These are phyloP conservation scores for Pachliopta kotzebuea DNA, from an alignment of 2,888 invertebrate genomes.

Conservation along the genomic window DNA sequence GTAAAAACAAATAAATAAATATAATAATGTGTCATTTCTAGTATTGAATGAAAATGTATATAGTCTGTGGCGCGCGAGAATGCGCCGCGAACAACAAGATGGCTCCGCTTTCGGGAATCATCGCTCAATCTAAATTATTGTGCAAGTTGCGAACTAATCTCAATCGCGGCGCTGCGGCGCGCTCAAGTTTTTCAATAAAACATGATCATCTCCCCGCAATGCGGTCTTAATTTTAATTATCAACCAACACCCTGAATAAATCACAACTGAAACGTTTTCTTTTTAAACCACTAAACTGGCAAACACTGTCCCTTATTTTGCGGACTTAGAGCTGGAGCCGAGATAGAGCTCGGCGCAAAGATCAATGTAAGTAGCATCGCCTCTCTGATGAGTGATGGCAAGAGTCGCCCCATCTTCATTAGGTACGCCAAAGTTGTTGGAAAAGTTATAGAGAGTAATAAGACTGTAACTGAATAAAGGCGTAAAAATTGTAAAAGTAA, in stretches of 20 bases:
- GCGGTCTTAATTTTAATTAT: conserved; percentile 23
- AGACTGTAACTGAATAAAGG: too few relatives aligned
- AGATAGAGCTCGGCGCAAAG: too few relatives aligned
- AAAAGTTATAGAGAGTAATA: too few relatives aligned
- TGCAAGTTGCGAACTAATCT: conserved; percentile 71
- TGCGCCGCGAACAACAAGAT: conserved; percentile 38
- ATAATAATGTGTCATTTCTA: conserved; percentile 1
- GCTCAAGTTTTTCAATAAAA: conserved; percentile 73
- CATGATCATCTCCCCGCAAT: conserved; percentile 58
- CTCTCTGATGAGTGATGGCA: too few relatives aligned
- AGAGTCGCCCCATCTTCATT: too few relatives aligned
- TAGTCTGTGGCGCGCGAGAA: conserved; percentile 49
- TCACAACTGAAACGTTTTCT: not conserved
- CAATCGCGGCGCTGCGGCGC: conserved; percentile 52
- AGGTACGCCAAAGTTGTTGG: too few relatives aligned
- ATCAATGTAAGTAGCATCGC: too few relatives aligned
- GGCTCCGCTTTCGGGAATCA: conserved; percentile 50
- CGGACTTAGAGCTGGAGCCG: too few relatives aligned
- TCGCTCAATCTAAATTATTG: conserved; percentile 74
- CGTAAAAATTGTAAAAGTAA: too few relatives aligned
- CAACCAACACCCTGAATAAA: not conserved
- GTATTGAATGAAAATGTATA: conserved; percentile 3
- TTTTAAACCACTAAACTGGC: too few relatives aligned
- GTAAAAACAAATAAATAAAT: too few relatives aligned
- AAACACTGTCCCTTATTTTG: too few relatives aligned